Conservation (phyloP, 2,888 invertebrate species). For the Clusia tigrina region DNA sequence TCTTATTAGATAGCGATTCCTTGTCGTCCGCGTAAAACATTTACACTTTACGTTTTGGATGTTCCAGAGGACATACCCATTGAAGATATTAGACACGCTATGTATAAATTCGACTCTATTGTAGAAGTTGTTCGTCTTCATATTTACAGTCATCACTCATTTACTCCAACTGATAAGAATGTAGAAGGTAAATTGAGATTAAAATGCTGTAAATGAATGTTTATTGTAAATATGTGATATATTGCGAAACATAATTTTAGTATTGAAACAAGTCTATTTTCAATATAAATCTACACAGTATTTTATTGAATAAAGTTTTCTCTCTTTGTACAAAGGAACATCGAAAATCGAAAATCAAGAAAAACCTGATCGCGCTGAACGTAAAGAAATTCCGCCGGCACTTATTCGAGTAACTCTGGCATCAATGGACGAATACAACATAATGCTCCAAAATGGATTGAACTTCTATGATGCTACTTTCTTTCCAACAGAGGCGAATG, state of each 20-base stretch:
- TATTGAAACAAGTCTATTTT: neutral
- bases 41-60: slow-evolving; percentile 82
- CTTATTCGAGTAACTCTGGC: slow-evolving; percentile 79
- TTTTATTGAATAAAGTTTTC: too few relatives aligned
- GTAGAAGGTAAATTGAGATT: slow-evolving; percentile 55
- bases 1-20: slow-evolving; percentile 76
- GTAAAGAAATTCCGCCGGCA: slow-evolving; percentile 70
- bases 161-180: slow-evolving; percentile 45
- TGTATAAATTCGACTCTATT: slow-evolving; percentile 80
- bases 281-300: neutral
- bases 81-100: slow-evolving; percentile 82
- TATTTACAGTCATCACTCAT: slow-evolving; percentile 58
- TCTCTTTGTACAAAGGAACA: neutral
- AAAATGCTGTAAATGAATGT: too few relatives aligned
- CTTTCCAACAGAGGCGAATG: slow-evolving; percentile 83
- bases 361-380: slow-evolving; percentile 61
- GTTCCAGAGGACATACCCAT: slow-evolving; percentile 85
- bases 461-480: slow-evolving; percentile 89
- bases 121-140: slow-evolving; percentile 80
- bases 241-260: too few relatives aligned
- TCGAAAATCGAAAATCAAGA: slow-evolving; percentile 41
- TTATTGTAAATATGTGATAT: too few relatives aligned
- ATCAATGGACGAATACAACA: slow-evolving; percentile 78
- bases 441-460: slow-evolving; percentile 81
- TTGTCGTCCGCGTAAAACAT: slow-evolving; percentile 87